Evolutionary conservation across 1,140 invertebrate species (phyloP).

Genomic region (Cotesia typhae): DNA sequence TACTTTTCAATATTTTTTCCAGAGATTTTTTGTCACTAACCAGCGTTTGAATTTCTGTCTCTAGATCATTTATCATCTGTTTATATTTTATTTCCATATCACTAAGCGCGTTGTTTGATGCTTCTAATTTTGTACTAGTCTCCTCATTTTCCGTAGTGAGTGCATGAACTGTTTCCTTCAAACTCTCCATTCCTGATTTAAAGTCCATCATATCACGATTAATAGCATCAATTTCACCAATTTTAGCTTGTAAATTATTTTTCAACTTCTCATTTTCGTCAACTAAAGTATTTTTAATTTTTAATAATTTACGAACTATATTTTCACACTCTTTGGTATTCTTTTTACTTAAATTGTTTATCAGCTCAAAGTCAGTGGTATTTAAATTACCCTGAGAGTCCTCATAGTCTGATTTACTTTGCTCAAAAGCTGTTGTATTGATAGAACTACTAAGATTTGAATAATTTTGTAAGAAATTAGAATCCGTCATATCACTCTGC

Average conservation of each 20-base stretch:
- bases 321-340: conserved; percentile 24
- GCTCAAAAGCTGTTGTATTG: conserved; percentile 12
- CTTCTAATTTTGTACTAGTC: conserved; percentile 46
- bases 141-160: conserved; percentile 57
- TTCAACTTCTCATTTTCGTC: conserved; percentile 49
- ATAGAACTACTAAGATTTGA: conserved; percentile 2
- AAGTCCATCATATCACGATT: conserved; percentile 47
- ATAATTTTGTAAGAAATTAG: conserved; percentile 5
- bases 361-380: conserved; percentile 19
- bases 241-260: conserved; percentile 47
- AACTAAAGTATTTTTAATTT: conserved; percentile 41
- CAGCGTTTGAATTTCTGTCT: not conserved
- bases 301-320: conserved; percentile 38
- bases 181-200: conserved; percentile 48
- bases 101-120: not conserved
- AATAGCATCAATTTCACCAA: conserved; percentile 52
- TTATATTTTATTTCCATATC: conserved; percentile 6
- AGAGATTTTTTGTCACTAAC: not conserved
- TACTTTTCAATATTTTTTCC: conserved; percentile 35
- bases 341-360: conserved; percentile 30
- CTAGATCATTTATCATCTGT: not conserved
- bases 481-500: conserved; percentile 19
- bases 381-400: conserved; percentile 30
- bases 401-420: conserved; percentile 9
- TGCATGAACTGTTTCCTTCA: conserved; percentile 50